phyloP scores from a whole-genome alignment of 2,888 invertebrate genomes.

The Cryptocheilus praepositus region DNA sequence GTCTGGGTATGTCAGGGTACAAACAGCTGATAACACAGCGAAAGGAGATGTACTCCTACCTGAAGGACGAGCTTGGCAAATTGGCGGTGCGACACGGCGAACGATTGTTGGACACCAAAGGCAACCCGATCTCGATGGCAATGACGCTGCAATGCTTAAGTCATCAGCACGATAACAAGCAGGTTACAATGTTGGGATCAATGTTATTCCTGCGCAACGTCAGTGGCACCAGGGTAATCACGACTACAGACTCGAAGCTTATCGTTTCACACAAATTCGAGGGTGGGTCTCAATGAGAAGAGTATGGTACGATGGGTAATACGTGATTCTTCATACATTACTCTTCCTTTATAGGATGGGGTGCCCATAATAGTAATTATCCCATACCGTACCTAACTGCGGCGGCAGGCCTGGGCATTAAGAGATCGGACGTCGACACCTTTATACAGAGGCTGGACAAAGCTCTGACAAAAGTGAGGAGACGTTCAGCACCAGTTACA shows the following conservation, averaged over 20 bases:
- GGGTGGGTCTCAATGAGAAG: constrained; percentile 70
- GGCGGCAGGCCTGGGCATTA: constrained; percentile 84
- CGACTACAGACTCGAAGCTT: constrained; percentile 76
- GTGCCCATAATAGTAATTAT: constrained; percentile 80
- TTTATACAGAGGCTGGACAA: constrained; percentile 82
- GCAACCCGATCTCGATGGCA: constrained; percentile 85
- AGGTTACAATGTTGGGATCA: constrained; percentile 81
- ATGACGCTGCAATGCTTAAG: constrained; percentile 69
- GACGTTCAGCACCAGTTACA: constrained; percentile 69
- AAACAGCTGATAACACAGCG: constrained; percentile 78
- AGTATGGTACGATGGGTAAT: too few species aligned
- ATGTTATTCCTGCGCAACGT: constrained; percentile 85
- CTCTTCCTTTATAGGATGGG: constrained; percentile 82
- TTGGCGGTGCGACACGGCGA: constrained; percentile 79
- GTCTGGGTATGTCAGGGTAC: constrained; percentile 82
- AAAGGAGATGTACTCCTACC: constrained; percentile 79
- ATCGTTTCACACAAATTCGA: constrained; percentile 78
- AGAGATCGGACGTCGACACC: constrained; percentile 80
- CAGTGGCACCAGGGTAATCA: constrained; percentile 83
- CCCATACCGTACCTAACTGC: constrained; percentile 83
- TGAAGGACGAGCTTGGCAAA: constrained; percentile 77
- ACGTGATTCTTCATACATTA: too few species aligned
- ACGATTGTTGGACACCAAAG: constrained; percentile 78
- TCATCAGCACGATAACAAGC: constrained; percentile 72
- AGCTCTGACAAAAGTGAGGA: constrained; percentile 75